phyloP scores from a whole-genome alignment of 2,113 vertebrate genomes.

The Daboia siamensis region DNA sequence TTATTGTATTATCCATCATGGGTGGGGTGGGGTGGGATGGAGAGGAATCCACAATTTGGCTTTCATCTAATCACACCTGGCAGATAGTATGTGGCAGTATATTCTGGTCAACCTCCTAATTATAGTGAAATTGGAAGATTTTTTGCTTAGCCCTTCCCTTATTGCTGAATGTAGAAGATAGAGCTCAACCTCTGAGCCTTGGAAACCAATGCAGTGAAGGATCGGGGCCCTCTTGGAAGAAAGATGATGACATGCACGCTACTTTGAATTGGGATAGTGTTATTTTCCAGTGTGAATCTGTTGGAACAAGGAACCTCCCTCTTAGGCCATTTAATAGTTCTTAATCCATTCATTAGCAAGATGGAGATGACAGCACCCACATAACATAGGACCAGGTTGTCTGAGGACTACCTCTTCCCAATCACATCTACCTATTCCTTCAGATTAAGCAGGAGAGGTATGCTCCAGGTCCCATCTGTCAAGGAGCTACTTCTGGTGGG shows the following conservation, averaged over 20 bases:
- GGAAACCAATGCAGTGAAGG: not conserved
- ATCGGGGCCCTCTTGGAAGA: not conserved
- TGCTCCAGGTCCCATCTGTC: not conserved
- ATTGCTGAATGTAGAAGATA: not conserved
- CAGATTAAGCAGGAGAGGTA: not conserved
- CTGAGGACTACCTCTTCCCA: not conserved
- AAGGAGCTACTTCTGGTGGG: not conserved
- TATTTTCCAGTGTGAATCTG: not conserved
- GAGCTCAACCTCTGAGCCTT: not conserved
- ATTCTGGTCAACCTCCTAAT: too few relatives aligned
- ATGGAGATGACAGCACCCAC: not conserved
- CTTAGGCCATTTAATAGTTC: not conserved
- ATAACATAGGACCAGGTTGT: not conserved
- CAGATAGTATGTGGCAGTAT: too few relatives aligned
- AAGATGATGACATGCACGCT: not conserved
- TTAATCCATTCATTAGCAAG: not conserved
- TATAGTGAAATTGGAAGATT: not conserved
- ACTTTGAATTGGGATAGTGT: not conserved
- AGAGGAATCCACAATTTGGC: too few relatives aligned
- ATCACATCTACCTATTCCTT: not conserved
- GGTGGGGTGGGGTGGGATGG: too few relatives aligned
- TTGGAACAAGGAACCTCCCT: not conserved
- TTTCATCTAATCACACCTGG: too few relatives aligned
- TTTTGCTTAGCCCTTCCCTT: not conserved
- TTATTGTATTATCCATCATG: too few relatives aligned